Conservation (phyloP, 37 sponge, comb jelly and placozoan species). For the Chondrosia reniformis region DNA sequence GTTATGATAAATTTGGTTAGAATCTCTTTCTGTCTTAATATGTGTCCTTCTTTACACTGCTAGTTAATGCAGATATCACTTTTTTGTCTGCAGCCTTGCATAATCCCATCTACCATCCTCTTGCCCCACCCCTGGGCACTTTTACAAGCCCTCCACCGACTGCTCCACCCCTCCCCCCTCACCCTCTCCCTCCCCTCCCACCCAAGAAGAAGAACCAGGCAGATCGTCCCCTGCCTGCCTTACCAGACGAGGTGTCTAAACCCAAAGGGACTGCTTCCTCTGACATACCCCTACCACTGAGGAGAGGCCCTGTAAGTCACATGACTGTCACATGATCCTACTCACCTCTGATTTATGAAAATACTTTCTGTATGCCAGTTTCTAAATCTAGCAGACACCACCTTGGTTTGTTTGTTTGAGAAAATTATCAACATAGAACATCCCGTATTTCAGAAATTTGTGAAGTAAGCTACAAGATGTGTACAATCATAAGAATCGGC, state of each 20-base stretch:
- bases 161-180: background rate
- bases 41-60: too few relatives aligned
- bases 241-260: background rate
- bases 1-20: background rate
- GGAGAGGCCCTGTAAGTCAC: background rate
- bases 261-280: background rate
- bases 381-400: background rate
- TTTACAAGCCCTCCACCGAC: background rate
- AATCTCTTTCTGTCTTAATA: background rate
- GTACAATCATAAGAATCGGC: too few relatives aligned
- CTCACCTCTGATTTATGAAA: too few relatives aligned
- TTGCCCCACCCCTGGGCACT: background rate
- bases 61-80: background rate
- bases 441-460: background rate
- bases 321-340: too few relatives aligned
- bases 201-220: constrained; percentile 13
- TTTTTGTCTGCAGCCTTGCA: background rate
- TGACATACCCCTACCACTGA: too few relatives aligned
- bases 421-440: background rate
- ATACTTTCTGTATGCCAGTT: background rate
- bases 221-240: constrained; percentile 2
- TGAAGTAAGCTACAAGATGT: constrained; percentile 4
- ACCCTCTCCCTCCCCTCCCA: constrained; percentile 14
- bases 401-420: background rate
- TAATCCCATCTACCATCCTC: background rate